Conservation (phyloP, 23 tunicate genomes). For the Trididemnum clinides region DNA sequence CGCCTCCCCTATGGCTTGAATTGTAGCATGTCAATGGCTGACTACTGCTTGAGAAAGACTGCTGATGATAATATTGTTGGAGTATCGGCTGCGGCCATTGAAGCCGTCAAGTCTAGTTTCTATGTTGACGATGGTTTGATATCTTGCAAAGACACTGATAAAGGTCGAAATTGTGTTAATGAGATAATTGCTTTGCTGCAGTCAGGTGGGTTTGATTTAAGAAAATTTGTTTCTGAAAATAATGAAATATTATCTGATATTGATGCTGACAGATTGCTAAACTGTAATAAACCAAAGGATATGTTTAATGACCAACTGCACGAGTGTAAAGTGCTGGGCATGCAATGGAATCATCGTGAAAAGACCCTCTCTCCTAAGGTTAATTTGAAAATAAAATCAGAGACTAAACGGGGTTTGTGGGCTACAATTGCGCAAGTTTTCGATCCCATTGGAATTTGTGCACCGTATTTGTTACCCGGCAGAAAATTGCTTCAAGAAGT, state of each 20-base stretch:
- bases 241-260: neutral
- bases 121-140: constrained; percentile 19
- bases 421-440: constrained; percentile 18
- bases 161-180: neutral
- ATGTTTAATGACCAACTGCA: neutral
- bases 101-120: neutral
- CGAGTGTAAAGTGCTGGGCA: neutral
- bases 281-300: neutral
- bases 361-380: neutral
- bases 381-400: neutral
- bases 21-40: constrained; percentile 29
- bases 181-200: neutral
- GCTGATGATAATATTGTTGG: neutral
- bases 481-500: neutral
- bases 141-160: neutral
- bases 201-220: constrained; percentile 3
- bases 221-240: constrained; percentile 13
- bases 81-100: neutral
- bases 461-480: constrained; percentile 10
- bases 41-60: constrained; percentile 12
- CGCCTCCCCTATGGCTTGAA: constrained; percentile 10
- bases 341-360: neutral
- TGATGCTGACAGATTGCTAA: neutral
- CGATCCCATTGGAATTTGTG: constrained; percentile 19
- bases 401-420: constrained; percentile 11